Base-by-base conservation (phyloP, 2,113 vertebrate genomes). In the Malurus melanocephalus region DNA sequence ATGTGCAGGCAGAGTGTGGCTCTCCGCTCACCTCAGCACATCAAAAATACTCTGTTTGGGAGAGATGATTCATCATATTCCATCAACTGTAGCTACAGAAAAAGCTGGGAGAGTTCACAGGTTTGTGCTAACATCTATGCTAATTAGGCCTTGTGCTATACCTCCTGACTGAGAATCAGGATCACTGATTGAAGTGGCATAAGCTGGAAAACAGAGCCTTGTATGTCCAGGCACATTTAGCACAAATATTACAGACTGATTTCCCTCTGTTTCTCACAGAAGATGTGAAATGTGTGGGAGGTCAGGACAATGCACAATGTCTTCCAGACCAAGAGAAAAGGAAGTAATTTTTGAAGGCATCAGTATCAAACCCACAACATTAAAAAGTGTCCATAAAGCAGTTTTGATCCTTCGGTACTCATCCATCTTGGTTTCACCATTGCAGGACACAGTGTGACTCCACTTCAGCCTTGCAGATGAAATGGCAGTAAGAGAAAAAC, bases 231-330 rank as follows among this genome's bases (percentile, higher is more conserved):
- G n/a, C 19, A 65, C 11, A 56, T 51, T 55, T 27, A 26, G 14
- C 14, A 74, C 24, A n/a, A 42, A 28, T 74, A 38, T 56, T 66
- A 30, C 4, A 22, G 20, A 68, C 35, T 0, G 0, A 6, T 68
- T 85, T 81, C 16, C 9, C 6, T 22, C 5, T 1, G 5, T 45
- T 71, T 75, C n/a, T 79, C 62, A 74, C 15, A 28, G 81, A 74
- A 59, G 5, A 20, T 57, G 3, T 61, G n/a, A 82, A 86, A 65
- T 52, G 9, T 5, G 3, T 38, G 30, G 45, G 10, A 51, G 8
- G 35, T 65, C 35, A 56, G 19, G 19, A 48, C 48, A 56, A 43
- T 28, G 15, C n/a, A 14, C 23, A 43, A 26, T 18, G 42, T 15
- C 9, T 76, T 33, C 30, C 21, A 32, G 52, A 86, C 6, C 42